Evolutionary conservation across 2,113 vertebrate species (phyloP), one percentile per base, ranked within the genome.

Genomic region (Pterophyllum scalare): DNA sequence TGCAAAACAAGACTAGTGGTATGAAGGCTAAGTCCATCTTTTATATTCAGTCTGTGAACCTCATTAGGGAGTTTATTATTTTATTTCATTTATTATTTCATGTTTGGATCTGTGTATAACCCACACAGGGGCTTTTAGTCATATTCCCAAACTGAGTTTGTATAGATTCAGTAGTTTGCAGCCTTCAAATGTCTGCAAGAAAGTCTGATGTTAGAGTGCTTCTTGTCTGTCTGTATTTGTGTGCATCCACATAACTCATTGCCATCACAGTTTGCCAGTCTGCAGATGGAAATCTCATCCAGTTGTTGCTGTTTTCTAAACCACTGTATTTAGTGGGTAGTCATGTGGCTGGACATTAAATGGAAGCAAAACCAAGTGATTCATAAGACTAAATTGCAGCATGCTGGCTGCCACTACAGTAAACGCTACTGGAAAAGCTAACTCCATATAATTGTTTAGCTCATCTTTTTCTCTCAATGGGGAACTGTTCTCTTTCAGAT

Each of bases 331-430:
- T 26, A 59, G n/a, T 28, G 20, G 40, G 38, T 40, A 26, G 43
- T 38, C 61, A 2, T 85, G 67, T 31, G 79, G 67, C 65, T 35
- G 19, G 84, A 88, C 43, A 67, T 70, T 52, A 79, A 61, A 79
- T 58, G 61, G 70, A 58, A 75, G 54, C 58, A n/a, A 87, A 91
- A 84, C 70, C 56, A 70, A 84, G 13, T 70, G 67, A 91, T 56
- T 85, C 43, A 74, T 62, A 2, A 31, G 15, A 12, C 61, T 24
- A 67, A 70, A 72, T 8, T 24, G 4, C 57, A 65, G 52, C 65
- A 22, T 5, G 28, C 78, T 52, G 20, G 52, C 17, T 72, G 65
- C 15, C 24, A 24, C 54, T 14, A 7, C 59, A 40, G 20, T 57
- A 67, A 60, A 81, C 59, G 26, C 28, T 72, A 17, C 22, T 56